Conservation (phyloP, 1,140 invertebrate genomes). For the Halictus rubicundus region DNA sequence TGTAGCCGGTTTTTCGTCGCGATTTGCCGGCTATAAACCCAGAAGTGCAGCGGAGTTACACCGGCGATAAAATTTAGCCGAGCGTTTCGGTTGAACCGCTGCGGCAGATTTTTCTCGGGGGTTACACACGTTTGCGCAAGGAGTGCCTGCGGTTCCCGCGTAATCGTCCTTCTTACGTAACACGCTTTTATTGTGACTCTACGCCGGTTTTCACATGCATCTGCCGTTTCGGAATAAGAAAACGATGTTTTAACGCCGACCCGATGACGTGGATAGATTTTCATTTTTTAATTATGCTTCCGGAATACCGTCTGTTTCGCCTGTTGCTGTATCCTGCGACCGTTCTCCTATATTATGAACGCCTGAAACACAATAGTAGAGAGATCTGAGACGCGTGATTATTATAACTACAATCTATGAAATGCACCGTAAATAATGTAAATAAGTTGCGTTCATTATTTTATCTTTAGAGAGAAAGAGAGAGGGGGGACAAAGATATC, state of each 20-base stretch:
- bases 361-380: neutral
- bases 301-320: neutral
- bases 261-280: neutral
- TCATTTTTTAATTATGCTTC: neutral
- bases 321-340: neutral
- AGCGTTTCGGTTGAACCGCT: neutral
- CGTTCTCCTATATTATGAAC: too few species aligned
- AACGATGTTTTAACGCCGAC: neutral
- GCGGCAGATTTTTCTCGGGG: neutral
- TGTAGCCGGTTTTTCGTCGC: neutral
- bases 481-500: neutral
- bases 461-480: neutral
- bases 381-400: neutral
- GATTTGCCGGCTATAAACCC: conserved; percentile 17
- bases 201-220: conserved; percentile 29
- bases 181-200: conserved; percentile 20
- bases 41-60: conserved; percentile 9
- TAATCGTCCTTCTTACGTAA: conserved; percentile 35
- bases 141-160: neutral
- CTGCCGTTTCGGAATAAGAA: neutral
- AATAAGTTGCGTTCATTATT: neutral
- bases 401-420: neutral
- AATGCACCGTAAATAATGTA: neutral
- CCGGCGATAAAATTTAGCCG: conserved; percentile 21
- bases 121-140: conserved; percentile 33